phyloP scores from a whole-genome alignment of 1,140 invertebrate genomes.

The Mycetomoellerius zeteki region DNA sequence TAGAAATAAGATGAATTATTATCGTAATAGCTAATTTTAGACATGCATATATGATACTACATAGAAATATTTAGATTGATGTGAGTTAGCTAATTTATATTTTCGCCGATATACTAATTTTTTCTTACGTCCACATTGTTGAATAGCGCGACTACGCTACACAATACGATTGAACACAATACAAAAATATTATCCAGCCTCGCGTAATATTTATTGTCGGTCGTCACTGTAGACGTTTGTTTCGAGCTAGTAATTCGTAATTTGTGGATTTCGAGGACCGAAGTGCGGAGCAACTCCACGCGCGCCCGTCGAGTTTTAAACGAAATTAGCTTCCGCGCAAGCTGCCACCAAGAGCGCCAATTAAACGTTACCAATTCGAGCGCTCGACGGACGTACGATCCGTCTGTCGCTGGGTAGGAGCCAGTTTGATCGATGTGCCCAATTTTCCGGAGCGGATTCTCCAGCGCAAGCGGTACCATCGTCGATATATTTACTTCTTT shows the following conservation, averaged over 20 bases:
- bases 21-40: not conserved
- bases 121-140: not conserved
- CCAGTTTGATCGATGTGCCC: slow-evolving; percentile 70
- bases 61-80: slow-evolving; percentile 13
- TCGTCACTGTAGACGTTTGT: not conserved
- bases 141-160: not conserved
- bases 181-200: slow-evolving; percentile 14
- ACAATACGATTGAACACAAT: not conserved
- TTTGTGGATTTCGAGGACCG: slow-evolving; percentile 26
- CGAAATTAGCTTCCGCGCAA: slow-evolving; percentile 59
- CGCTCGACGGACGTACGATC: slow-evolving; percentile 49
- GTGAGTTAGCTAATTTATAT: slow-evolving; percentile 1
- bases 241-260: slow-evolving; percentile 40
- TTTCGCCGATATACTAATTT: not conserved
- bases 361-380: slow-evolving; percentile 72
- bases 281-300: too few relatives aligned
- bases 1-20: slow-evolving; percentile 23
- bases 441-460: slow-evolving; percentile 53
- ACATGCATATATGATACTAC: not conserved
- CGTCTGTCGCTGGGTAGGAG: slow-evolving; percentile 39
- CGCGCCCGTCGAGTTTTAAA: slow-evolving; percentile 31
- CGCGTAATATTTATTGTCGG: slow-evolving; percentile 29
- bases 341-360: slow-evolving; percentile 63
- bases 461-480: slow-evolving; percentile 34
- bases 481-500: slow-evolving; percentile 67